A percentile compares a stretch with the other conserved stretches of the same genome.
phyloP scores from a whole-genome alignment of 2,797 vertebrate genomes.

The Podarcis lilfordi region DNA sequence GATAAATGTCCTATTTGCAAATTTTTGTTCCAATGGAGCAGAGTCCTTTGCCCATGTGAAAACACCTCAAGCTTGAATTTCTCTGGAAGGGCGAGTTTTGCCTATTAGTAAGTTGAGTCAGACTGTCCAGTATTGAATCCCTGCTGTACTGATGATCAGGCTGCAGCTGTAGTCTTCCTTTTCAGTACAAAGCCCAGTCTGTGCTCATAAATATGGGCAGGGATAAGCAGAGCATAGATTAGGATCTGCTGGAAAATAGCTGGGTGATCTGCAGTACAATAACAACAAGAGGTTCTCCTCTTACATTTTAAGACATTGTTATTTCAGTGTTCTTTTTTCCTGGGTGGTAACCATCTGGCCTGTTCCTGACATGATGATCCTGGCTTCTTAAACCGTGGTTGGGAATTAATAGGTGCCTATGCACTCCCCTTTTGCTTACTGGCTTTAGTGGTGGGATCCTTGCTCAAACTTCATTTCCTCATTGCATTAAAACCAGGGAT shows the following conservation, averaged over 20 bases:
- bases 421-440: background rate
- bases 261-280: background rate
- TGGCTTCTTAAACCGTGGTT: background rate
- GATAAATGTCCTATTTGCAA: background rate
- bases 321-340: background rate
- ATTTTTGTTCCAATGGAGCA: background rate
- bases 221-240: background rate
- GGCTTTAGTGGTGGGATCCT: background rate
- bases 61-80: background rate
- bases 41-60: background rate
- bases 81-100: background rate
- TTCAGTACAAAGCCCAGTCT: background rate
- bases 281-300: background rate
- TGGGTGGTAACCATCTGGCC: background rate
- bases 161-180: background rate
- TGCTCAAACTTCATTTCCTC: background rate
- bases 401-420: background rate
- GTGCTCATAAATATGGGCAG: background rate
- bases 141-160: background rate
- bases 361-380: background rate
- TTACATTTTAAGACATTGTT: background rate
- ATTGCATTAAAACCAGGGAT: no score
- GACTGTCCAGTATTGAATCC: background rate
- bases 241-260: background rate
- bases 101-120: background rate